A percentile compares a stretch with the other conserved stretches of the same genome.
These are phyloP conservation scores for Spisula solida DNA, from an alignment of 2,888 invertebrate genomes.

Conservation along the genomic window DNA sequence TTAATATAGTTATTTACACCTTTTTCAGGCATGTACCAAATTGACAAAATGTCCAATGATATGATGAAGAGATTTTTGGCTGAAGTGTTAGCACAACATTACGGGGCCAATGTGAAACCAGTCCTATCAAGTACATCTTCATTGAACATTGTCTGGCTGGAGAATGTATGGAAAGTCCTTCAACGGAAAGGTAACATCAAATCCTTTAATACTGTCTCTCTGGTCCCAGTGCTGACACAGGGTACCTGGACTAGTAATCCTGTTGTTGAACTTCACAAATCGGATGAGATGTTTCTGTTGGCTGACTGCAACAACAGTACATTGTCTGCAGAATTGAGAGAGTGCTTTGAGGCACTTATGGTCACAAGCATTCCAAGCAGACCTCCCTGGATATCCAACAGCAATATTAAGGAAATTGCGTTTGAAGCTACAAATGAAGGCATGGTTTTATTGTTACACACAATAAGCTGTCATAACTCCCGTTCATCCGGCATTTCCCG, in stretches of 20 bases:
- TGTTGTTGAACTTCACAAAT: conserved; percentile 23
- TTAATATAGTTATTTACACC: too few relatives aligned
- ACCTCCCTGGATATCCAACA: conserved; percentile 5
- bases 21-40: conserved; percentile 25
- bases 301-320: background rate
- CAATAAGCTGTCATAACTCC: background rate
- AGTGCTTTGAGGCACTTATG: background rate
- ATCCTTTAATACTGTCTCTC: conserved; percentile 32
- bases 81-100: background rate
- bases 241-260: conserved; percentile 5
- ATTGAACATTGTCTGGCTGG: conserved; percentile 9
- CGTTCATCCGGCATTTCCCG: background rate
- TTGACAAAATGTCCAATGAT: background rate
- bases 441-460: background rate
- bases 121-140: background rate
- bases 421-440: conserved; percentile 13
- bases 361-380: conserved; percentile 1
- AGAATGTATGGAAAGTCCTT: conserved; percentile 29
- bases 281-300: conserved; percentile 21
- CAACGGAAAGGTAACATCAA: background rate
- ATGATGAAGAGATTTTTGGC: background rate
- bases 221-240: conserved; percentile 19
- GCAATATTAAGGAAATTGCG: background rate
- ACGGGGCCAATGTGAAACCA: background rate
- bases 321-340: background rate